Percentiles rank a stretch among this genome's conserved stretches.
Conservation (phyloP, 30 jellyfish, hydroid and myxozoan genomes). For the Aurelia sp. region DNA sequence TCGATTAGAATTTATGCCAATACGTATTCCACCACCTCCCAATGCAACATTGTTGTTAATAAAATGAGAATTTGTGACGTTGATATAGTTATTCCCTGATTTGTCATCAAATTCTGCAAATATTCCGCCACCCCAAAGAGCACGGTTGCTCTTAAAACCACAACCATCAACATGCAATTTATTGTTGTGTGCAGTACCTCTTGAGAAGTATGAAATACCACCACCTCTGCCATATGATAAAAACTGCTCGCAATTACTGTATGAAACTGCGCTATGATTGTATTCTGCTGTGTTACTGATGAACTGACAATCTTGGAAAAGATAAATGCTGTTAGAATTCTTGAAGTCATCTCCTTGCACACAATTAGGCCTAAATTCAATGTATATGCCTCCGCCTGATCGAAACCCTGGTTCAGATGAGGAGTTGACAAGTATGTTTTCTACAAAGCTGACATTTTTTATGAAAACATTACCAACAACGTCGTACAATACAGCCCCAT, state of each 20-base stretch:
- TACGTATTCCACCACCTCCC: constrained; percentile 90
- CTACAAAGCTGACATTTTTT: constrained; percentile 10
- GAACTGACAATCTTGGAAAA: neutral
- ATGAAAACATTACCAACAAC: constrained; percentile 41
- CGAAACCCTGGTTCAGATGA: constrained; percentile 4
- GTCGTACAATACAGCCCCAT: constrained; percentile 66
- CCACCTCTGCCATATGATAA: constrained; percentile 86
- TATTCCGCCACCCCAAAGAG: constrained; percentile 89
- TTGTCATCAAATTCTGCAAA: constrained; percentile 60
- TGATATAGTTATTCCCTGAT: constrained; percentile 40
- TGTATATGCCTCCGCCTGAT: constrained; percentile 86
- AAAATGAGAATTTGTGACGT: constrained; percentile 41
- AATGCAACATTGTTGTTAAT: constrained; percentile 46
- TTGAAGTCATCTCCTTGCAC: neutral
- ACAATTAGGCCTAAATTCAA: constrained; percentile 65
- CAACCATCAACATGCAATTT: constrained; percentile 27
- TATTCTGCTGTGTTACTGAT: constrained; percentile 61
- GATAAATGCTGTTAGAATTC: constrained; percentile 14
- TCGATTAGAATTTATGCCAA: constrained; percentile 44
- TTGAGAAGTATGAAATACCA: constrained; percentile 57
- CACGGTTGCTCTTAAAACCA: constrained; percentile 61
- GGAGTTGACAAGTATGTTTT: constrained; percentile 11
- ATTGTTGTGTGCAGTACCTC: constrained; percentile 70
- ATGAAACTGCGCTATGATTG: neutral
- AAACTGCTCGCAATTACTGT: constrained; percentile 25